Base-by-base conservation (phyloP, 2,888 invertebrate genomes). In the Podotricha telesiphe region DNA sequence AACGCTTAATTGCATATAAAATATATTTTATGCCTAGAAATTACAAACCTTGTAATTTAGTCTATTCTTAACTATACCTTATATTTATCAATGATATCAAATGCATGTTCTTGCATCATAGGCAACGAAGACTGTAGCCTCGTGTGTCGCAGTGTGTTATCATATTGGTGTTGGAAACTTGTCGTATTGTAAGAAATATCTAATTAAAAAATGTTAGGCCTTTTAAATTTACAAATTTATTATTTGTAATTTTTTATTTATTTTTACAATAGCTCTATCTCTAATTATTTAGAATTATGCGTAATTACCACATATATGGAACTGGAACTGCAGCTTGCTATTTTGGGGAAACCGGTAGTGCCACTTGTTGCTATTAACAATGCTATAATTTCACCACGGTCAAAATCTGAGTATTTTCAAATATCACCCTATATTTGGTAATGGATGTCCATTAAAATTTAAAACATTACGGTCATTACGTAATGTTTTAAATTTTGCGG, bases 351-450 rank as follows among this genome's bases (percentile, higher is more conserved):
- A 0, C 90, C 90, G 0, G 88, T 88, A 4, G 88, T 88, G 0
- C 90, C 90, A 47, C 90, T 90, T 0, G 90, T 91, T 0, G 89
- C 85, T 17, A 86, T 68, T 65, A 89, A 68, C 65, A 89, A 72
- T 0, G 78, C 77, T 0, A 80, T 58, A 3, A 73, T 74, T 5
- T 71, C 74, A 6, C 79, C 79, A 7, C 81, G 73, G 2, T 77
- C 71, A 0, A 77, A 77, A n/a, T 79, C 76, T 45, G 80, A 68
- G 10, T n/a, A n/a, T n/a, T n/a, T n/a, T n/a, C n/a, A n/a, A n/a
- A n/a, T n/a, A n/a, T n/a, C n/a, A n/a, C n/a, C n/a, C n/a, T n/a
- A n/a, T n/a, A n/a, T n/a, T n/a, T n/a, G n/a, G n/a, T n/a, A n/a
- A n/a, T n/a, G n/a, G n/a, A n/a, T n/a, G n/a, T n/a, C n/a, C n/a